Evolutionary conservation across 2,888 invertebrate genomes (phyloP).

Genomic region (Adelognathus sp.): DNA sequence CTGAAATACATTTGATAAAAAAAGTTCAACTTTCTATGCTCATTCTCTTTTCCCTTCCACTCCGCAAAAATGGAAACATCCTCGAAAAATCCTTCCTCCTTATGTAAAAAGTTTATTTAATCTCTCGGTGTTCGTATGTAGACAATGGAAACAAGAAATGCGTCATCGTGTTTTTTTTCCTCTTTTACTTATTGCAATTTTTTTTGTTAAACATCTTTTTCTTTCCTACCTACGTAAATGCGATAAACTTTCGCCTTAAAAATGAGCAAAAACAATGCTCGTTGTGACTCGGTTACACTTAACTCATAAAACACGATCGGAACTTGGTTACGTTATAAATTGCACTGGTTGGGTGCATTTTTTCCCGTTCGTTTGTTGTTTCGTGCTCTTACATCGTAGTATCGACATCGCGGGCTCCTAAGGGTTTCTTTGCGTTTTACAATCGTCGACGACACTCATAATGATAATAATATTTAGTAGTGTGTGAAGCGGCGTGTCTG

Average conservation of each 20-base stretch:
- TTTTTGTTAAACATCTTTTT: conserved; percentile 1
- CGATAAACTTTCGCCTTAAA: conserved; percentile 17
- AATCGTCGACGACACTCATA: conserved; percentile 13
- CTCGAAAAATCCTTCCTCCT: not conserved
- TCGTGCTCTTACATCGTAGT: conserved; percentile 24
- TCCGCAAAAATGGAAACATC: too few species aligned
- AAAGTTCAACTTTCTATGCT: too few species aligned
- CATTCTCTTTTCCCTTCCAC: too few species aligned
- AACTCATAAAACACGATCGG: conserved; percentile 25
- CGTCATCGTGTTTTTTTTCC: too few species aligned
- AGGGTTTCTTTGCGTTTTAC: conserved; percentile 34
- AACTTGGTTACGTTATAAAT: conserved; percentile 17
- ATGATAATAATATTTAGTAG: conserved; percentile 12
- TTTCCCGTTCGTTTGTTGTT: not conserved
- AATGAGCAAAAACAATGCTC: conserved; percentile 24
- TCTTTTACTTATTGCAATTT: conserved; percentile 6
- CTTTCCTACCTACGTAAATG: conserved; percentile 15
- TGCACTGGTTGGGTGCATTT: not conserved
- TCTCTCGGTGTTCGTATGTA: conserved; percentile 27
- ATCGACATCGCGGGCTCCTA: conserved; percentile 40
- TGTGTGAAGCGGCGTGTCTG: conserved; percentile 21
- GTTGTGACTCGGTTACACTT: conserved; percentile 6
- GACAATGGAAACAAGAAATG: conserved; percentile 40
- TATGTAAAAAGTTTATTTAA: conserved; percentile 52
- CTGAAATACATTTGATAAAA: conserved; percentile 59